Percentiles rank a stretch among this genome's conserved stretches.
Conservation (phyloP, 2,113 vertebrate species). For the Cepphus grylle region DNA sequence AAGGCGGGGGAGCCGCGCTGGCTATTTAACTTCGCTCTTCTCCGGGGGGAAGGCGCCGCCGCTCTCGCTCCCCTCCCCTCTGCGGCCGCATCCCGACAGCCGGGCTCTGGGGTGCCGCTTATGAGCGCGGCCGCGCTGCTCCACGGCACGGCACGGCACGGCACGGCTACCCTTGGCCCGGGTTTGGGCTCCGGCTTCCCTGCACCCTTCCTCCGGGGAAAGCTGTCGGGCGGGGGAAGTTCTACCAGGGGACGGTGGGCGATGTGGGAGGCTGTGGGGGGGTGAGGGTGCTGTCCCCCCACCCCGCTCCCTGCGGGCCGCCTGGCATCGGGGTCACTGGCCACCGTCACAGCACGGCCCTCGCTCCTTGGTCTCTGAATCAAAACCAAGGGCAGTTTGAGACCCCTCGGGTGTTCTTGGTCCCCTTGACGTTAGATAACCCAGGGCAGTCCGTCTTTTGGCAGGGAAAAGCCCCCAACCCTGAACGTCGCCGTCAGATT, state of each 20-base stretch:
- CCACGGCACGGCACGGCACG: background rate
- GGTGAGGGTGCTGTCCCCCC: accelerated
- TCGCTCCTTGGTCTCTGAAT: accelerated
- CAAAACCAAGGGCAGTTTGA: background rate
- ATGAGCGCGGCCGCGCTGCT: background rate
- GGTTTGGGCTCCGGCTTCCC: background rate
- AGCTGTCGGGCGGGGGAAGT: too few species aligned
- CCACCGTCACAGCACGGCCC: accelerated
- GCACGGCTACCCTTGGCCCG: background rate
- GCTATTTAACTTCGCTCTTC: constrained; percentile 26
- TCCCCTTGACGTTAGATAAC: background rate
- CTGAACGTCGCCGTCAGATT: background rate
- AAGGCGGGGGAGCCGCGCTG: background rate
- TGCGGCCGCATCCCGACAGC: background rate
- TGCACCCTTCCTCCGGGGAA: background rate
- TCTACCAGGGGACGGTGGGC: background rate
- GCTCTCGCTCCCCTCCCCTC: constrained; percentile 9
- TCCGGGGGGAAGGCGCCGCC: background rate
- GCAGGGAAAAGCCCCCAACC: accelerated
- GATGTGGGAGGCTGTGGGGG: too few species aligned
- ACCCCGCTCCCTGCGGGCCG: accelerated
- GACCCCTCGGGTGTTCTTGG: too few species aligned
- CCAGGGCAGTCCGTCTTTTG: accelerated
- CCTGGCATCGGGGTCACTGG: accelerated
- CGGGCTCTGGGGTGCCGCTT: background rate